Evolutionary conservation across 2,888 invertebrate species (phyloP), one percentile per base, ranked within the genome.

Genomic region (Dicycla oo): DNA sequence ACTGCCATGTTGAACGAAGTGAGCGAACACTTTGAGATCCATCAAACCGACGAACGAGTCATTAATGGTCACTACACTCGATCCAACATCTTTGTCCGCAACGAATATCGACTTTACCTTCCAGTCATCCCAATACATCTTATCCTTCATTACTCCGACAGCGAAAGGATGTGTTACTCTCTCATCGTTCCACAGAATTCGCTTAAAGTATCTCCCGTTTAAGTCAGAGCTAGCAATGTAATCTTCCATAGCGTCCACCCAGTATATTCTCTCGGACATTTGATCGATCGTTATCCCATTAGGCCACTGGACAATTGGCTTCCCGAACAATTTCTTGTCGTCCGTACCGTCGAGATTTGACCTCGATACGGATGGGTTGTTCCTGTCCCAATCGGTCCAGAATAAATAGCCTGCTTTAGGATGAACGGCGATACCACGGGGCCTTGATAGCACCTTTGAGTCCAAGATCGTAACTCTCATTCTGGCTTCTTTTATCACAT

Each of bases 121-220:
- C 98, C 98, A 98, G 90, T 99, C 99, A 87, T 98, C 98, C 98
- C 98, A 99, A 88, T 98, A 98, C 96, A 99, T 97, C 84, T 97
- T 97, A 87, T 98, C 97, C 92, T 99, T 99, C 88, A 98, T 97
- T 0, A 99, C 97, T 0, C 98, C 98, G 0, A 99, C 97, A 0
- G 98, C 98, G 89, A 98, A 99, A 8, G 98, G 98, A 96, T 98
- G 98, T 0, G 97, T 97, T 0, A 98, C 97, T 60, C 97, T 96
- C 0, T 97, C 97, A 71, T 97, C 97, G 71, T 97, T 96, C 77
- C 96, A 94, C 18, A 98, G 92, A 11, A 98, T 97, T 86, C 97
- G 97, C 79, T 96, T 97, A 85, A 98, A 97, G 87, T 96, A 94
- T 54, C 95, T 94, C 0, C 98, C 98, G 84, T 98, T 96, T 57